Evolutionary conservation across 2,113 vertebrate species (phyloP).

Genomic region (Taxidea taxus): DNA sequence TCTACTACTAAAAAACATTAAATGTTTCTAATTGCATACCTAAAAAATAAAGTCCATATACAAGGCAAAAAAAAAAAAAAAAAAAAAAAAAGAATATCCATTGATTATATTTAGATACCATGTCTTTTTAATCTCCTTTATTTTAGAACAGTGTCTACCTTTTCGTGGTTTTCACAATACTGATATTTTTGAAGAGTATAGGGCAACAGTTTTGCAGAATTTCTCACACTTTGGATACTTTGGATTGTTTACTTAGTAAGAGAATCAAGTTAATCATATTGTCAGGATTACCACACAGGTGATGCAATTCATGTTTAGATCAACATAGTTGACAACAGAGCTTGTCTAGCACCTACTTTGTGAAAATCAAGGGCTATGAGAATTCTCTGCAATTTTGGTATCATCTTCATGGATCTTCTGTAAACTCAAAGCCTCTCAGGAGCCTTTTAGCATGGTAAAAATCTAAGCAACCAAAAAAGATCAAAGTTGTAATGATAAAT

Average conservation of each 20-base stretch:
- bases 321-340: not conserved
- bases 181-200: not conserved
- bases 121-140: not conserved
- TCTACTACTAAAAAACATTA: not conserved
- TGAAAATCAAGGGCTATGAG: not conserved
- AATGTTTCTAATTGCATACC: not conserved
- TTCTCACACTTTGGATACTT: not conserved
- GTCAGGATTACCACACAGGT: not conserved
- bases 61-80: too few species aligned
- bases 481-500: not conserved
- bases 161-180: not conserved
- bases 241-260: not conserved
- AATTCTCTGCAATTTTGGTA: not conserved
- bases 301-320: not conserved
- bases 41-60: not conserved
- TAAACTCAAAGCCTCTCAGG: not conserved
- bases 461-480: not conserved
- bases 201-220: not conserved
- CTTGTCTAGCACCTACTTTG: too few species aligned
- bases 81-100: too few species aligned
- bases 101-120: not conserved
- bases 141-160: not conserved
- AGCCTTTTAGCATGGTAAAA: not conserved
- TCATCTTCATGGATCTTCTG: not conserved
- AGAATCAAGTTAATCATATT: not conserved